These are phyloP conservation scores for Euphonia xanthogaster DNA, from an alignment of 2,797 vertebrate genomes.

Conservation along the genomic window DNA sequence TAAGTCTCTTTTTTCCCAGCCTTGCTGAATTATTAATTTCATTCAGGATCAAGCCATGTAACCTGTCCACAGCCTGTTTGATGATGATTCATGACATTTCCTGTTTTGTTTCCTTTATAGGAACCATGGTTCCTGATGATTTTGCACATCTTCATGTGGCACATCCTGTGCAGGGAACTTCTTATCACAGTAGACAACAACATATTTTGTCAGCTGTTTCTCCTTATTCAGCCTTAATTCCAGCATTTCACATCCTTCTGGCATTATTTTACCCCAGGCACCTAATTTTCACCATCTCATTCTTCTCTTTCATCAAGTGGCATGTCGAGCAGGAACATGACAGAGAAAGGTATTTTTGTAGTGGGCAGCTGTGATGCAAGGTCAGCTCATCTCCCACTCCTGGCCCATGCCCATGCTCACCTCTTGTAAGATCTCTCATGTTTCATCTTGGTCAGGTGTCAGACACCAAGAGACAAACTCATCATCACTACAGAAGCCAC, in stretches of 20 bases:
- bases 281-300: background rate
- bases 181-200: background rate
- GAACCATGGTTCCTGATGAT: conserved; percentile 57
- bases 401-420: background rate
- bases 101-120: conserved; percentile 74
- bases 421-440: background rate
- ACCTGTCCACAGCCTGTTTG: conserved; percentile 25
- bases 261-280: background rate
- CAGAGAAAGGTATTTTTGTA: background rate
- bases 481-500: background rate
- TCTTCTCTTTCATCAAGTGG: background rate
- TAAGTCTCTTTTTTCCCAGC: background rate
- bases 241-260: background rate
- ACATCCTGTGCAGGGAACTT: conserved; percentile 50
- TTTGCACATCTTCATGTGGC: conserved; percentile 56
- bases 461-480: background rate
- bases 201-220: conserved; percentile 43
- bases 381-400: background rate
- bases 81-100: conserved; percentile 71
- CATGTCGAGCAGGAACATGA: background rate
- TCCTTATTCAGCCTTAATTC: background rate
- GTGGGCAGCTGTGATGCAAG: background rate
- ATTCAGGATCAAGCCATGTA: background rate
- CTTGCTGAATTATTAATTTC: background rate
- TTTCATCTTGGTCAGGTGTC: background rate